phyloP scores from a whole-genome alignment of 2,888 invertebrate genomes.

The Yponomeuta sedellus region DNA sequence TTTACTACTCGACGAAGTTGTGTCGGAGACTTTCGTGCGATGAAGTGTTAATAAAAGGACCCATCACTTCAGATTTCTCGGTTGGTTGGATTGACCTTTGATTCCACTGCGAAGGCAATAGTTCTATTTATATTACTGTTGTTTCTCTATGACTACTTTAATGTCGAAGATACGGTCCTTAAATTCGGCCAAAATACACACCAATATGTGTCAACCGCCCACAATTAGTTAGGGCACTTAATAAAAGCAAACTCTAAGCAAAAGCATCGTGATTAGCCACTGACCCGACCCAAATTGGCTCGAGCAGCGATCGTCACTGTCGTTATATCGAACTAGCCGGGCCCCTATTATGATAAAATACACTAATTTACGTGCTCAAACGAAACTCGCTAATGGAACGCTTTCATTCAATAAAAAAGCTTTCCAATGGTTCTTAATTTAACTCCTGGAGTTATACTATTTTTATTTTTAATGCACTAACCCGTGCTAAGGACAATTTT shows the following conservation, averaged over 20 bases:
- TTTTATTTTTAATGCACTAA: no score
- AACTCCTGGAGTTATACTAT: not conserved
- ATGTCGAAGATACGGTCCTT: not conserved
- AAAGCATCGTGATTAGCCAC: constrained; percentile 46
- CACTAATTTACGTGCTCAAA: constrained; percentile 5
- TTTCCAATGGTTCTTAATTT: not conserved
- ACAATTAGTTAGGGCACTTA: not conserved
- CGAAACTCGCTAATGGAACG: constrained; percentile 8
- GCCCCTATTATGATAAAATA: constrained; percentile 9
- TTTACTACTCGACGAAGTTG: not conserved
- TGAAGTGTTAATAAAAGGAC: constrained; percentile 1
- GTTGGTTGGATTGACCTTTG: not conserved
- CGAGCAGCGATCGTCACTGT: constrained; percentile 46
- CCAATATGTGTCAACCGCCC: not conserved
- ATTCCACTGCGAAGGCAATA: not conserved
- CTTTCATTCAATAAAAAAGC: not conserved
- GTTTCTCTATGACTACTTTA: no score
- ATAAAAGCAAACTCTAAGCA: constrained; percentile 33
- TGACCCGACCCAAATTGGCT: constrained; percentile 61
- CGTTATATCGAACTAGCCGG: constrained; percentile 47
- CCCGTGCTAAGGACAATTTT: no score
- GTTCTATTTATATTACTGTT: not conserved
- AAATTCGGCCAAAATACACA: not conserved
- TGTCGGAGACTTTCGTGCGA: not conserved
- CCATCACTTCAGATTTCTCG: not conserved